These are phyloP conservation scores for Perccottus glenii DNA, from an alignment of 2,113 vertebrate species.

Conservation along the genomic window DNA sequence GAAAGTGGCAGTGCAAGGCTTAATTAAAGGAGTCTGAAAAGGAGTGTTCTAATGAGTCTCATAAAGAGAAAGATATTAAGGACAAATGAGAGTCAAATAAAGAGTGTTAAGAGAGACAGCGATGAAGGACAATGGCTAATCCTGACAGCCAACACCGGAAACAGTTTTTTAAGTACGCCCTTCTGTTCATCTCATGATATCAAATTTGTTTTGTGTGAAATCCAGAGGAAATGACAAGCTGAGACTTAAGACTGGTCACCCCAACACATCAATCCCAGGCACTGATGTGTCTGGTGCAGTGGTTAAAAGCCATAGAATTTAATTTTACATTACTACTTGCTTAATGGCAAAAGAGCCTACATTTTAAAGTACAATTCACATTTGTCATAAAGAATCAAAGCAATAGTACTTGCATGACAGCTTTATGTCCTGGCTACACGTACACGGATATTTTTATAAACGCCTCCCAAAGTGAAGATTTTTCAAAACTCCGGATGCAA, in stretches of 20 bases:
- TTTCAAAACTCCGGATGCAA: no score
- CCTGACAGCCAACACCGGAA: slow-evolving; percentile 46
- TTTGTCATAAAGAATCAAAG: no score
- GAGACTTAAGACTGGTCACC: slow-evolving; percentile 8
- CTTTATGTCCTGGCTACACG: no score
- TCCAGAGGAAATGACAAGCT: slow-evolving; percentile 38
- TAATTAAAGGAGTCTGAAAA: slow-evolving; percentile 55
- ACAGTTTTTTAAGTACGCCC: slow-evolving; percentile 31
- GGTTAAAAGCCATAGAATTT: no score
- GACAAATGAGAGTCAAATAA: slow-evolving; percentile 64
- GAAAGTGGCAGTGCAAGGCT: slow-evolving; percentile 30
- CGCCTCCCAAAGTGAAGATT: no score
- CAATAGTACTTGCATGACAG: no score
- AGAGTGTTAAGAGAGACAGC: slow-evolving; percentile 50
- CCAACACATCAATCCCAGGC: background rate
- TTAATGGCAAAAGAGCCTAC: no score
- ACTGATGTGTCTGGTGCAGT: no score
- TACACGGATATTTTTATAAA: no score
- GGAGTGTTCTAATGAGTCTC: slow-evolving; percentile 65
- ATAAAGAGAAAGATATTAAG: slow-evolving; percentile 65
- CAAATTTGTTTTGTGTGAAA: slow-evolving; percentile 50
- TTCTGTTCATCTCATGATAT: slow-evolving; percentile 38
- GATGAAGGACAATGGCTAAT: slow-evolving; percentile 64
- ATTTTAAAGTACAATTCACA: no score
- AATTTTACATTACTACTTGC: no score